Percentiles rank a stretch among this genome's conserved stretches.
Evolutionary conservation across 2,113 vertebrate genomes (phyloP).

Genomic region (Scopus umbretta): DNA sequence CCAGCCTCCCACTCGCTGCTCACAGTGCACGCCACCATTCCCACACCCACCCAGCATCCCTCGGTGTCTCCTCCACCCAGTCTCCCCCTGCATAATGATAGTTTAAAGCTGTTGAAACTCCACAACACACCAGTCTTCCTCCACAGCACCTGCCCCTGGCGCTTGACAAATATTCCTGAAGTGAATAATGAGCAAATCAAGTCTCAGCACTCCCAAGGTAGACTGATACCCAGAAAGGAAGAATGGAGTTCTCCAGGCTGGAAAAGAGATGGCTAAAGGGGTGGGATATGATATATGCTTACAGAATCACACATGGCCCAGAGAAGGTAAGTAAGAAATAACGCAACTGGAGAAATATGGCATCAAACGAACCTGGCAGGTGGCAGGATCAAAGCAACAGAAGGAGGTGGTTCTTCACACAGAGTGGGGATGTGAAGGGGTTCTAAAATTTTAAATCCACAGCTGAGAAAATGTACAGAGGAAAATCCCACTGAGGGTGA

Average conservation of each 20-base stretch:
- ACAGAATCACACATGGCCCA: rapidly evolving
- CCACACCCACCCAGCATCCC: neutral
- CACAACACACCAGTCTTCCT: neutral
- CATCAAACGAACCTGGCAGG: neutral
- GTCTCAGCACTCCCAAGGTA: neutral
- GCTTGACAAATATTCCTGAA: neutral
- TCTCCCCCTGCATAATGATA: neutral
- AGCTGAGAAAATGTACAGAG: neutral
- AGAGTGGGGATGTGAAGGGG: neutral
- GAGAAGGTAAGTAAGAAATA: neutral
- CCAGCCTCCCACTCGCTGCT: neutral
- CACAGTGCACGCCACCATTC: neutral
- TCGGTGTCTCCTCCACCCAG: neutral
- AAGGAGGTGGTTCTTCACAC: neutral
- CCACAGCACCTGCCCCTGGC: neutral
- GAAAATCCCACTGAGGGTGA: neutral
- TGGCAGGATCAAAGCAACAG: neutral
- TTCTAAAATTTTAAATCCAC: neutral
- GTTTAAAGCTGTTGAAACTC: neutral
- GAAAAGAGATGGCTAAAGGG: neutral
- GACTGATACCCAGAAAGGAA: neutral
- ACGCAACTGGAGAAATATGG: neutral
- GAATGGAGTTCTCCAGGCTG: neutral
- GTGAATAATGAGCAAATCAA: neutral
- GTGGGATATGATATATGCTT: neutral